These are phyloP conservation scores for Coracopsis vasa DNA, from an alignment of 2,113 vertebrate genomes.

Conservation along the genomic window DNA sequence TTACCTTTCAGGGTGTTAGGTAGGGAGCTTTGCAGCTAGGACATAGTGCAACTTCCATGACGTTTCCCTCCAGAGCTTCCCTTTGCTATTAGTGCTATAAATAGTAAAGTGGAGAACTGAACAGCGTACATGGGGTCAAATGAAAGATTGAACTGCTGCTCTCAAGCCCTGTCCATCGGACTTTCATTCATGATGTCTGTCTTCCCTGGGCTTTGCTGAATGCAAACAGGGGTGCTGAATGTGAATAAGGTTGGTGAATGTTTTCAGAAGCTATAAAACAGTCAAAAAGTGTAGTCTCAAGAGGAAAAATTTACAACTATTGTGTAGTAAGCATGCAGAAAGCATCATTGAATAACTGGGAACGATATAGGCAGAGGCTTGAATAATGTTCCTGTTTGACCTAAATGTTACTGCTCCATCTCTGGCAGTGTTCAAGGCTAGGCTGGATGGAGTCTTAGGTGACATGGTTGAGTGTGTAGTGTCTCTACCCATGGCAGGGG, in stretches of 20 bases:
- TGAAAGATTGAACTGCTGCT: neutral
- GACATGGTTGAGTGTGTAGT: neutral
- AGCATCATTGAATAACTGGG: neutral
- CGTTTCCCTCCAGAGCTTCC: neutral
- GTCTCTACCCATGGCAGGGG: neutral
- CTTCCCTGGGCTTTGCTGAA: neutral
- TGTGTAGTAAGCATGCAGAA: neutral
- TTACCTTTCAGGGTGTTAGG: neutral
- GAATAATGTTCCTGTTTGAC: neutral
- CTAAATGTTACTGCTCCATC: neutral
- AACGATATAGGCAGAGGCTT: neutral
- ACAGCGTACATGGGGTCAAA: neutral
- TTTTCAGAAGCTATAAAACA: neutral
- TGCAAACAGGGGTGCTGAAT: neutral
- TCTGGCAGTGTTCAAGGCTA: neutral
- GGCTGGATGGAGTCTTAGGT: neutral
- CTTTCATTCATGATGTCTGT: neutral
- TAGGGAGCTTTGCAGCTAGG: neutral
- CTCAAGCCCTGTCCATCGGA: neutral
- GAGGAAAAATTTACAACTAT: neutral
- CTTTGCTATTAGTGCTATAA: neutral
- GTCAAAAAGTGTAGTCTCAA: neutral
- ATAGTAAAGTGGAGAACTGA: neutral
- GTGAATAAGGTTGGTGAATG: neutral
- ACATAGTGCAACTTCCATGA: neutral